phyloP scores from a whole-genome alignment of 2,797 vertebrate species.

The Artibeus lituratus region DNA sequence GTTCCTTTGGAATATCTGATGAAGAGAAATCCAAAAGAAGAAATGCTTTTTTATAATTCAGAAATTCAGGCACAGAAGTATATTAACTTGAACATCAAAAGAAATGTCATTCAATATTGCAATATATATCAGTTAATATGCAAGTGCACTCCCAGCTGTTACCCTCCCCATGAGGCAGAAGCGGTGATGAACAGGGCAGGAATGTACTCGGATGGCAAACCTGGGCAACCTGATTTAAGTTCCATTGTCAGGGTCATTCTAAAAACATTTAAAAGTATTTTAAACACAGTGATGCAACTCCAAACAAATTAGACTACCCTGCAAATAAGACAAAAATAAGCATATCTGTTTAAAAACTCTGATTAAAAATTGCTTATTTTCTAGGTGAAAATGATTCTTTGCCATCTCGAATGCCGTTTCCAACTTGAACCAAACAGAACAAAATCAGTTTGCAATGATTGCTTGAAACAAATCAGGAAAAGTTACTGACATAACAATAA shows the following conservation, averaged over 20 bases:
- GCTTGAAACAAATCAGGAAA: not conserved
- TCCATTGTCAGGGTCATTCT: not conserved
- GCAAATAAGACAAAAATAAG: not conserved
- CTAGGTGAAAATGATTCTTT: not conserved
- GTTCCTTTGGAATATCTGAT: not conserved
- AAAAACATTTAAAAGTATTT: not conserved
- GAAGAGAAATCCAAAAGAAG: not conserved
- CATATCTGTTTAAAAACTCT: not conserved
- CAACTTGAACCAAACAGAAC: not conserved
- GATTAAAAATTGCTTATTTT: not conserved
- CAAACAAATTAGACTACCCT: not conserved
- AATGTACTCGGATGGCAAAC: not conserved
- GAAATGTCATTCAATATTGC: not conserved
- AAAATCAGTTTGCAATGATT: not conserved
- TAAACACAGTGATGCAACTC: not conserved
- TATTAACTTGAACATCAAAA: not conserved
- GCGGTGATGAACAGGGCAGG: not conserved
- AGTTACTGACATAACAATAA: not conserved
- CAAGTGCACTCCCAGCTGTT: not conserved
- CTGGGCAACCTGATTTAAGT: not conserved
- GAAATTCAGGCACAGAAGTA: not conserved
- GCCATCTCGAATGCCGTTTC: not conserved
- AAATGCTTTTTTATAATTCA: not conserved
- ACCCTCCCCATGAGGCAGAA: not conserved
- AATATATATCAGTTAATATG: not conserved